Conservation (phyloP, 1,140 invertebrate species). For the Steinernema feltiae region DNA sequence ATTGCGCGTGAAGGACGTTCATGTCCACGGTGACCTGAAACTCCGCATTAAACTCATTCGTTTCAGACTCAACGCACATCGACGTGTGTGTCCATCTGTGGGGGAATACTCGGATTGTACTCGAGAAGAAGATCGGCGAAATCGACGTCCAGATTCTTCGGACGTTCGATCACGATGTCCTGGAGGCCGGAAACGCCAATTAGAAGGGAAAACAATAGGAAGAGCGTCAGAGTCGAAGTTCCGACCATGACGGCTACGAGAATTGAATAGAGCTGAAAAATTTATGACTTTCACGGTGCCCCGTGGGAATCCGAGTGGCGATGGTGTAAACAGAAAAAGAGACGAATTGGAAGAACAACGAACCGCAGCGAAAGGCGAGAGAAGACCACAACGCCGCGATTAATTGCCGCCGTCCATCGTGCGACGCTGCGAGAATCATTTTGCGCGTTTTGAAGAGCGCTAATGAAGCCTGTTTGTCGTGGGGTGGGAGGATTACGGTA, state of each 20-base stretch:
- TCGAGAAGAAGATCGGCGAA: not conserved
- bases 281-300: slow-evolving; percentile 6
- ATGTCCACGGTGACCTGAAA: not conserved
- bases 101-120: slow-evolving; percentile 1
- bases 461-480: no score
- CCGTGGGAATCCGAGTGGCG: not conserved
- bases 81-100: not conserved
- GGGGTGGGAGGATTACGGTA: no score
- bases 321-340: slow-evolving; percentile 12
- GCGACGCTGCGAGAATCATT: not conserved
- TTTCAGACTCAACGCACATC: not conserved
- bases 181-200: not conserved
- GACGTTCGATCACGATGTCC: slow-evolving; percentile 1
- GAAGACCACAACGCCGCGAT: not conserved
- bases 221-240: not conserved
- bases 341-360: not conserved
- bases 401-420: not conserved
- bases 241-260: not conserved
- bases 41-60: not conserved
- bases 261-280: slow-evolving; percentile 6
- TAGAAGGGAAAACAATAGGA: not conserved
- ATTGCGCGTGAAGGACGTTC: not conserved
- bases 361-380: not conserved
- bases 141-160: not conserved
- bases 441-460: no score